Percentiles rank a stretch among this genome's conserved stretches.
phyloP scores from a whole-genome alignment of 2,888 invertebrate species.

The Elegia similella region DNA sequence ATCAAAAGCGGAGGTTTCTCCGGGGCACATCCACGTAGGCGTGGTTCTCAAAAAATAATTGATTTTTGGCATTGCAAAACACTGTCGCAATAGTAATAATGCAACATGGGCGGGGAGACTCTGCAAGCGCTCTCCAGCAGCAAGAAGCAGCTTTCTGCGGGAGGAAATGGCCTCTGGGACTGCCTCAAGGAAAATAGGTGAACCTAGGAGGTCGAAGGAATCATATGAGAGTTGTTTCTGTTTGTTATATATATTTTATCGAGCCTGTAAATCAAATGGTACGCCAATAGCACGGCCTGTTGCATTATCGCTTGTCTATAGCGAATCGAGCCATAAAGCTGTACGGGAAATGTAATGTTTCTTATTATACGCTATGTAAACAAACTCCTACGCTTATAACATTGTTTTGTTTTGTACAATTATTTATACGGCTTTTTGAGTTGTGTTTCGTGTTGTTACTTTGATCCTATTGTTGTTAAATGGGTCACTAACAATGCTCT shows the following conservation, averaged over 20 bases:
- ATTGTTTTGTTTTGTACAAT: slow-evolving; percentile 2
- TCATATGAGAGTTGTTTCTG: too few relatives aligned
- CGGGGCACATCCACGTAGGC: too few relatives aligned
- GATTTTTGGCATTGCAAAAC: too few relatives aligned
- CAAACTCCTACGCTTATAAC: slow-evolving; percentile 25
- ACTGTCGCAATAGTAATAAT: too few relatives aligned
- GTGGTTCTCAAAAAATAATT: too few relatives aligned
- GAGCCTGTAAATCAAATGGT: slow-evolving; percentile 2
- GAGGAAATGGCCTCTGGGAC: too few relatives aligned
- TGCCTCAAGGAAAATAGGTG: too few relatives aligned
- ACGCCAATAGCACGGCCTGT: slow-evolving; percentile 12
- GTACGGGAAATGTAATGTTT: slow-evolving; percentile 36
- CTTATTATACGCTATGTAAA: slow-evolving; percentile 48
- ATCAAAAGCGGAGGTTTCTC: too few relatives aligned
- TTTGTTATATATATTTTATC: slow-evolving; percentile 10
- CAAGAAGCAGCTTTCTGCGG: too few relatives aligned
- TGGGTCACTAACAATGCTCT: not conserved
- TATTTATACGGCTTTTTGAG: slow-evolving; percentile 3
- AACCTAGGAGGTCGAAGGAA: too few relatives aligned
- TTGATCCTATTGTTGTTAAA: slow-evolving; percentile 1
- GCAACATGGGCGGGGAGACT: too few relatives aligned
- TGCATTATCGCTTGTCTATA: slow-evolving; percentile 15
- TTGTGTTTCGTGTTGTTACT: not conserved
- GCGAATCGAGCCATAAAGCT: slow-evolving; percentile 13
- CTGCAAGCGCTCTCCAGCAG: too few relatives aligned